Evolutionary conservation across 2,113 vertebrate species (phyloP), one percentile per base, ranked within the genome.

Genomic region (Rousettus leschenaultii): DNA sequence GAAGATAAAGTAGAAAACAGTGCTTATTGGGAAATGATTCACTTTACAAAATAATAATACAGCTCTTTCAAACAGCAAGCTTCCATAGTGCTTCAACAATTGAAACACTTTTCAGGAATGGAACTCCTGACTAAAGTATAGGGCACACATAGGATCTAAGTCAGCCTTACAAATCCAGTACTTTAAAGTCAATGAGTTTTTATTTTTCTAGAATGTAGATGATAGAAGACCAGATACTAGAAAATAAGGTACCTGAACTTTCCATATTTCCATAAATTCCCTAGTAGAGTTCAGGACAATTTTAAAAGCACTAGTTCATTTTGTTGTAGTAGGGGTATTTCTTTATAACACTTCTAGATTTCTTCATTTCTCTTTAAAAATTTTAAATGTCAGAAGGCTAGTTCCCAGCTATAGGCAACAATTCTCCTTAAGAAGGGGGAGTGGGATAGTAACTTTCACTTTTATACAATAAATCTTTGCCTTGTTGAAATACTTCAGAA

Each of bases 401-500:
- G 55, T 53, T 90, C 35, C 24, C 40, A 87, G 28, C 28, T 68
- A 3, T 70, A 73, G 48, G 24, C 66, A 70, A 1, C 82, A 63
- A 53, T 84, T 86, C 5, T 57, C 22, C 40, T 28, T 83, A 28
- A 74, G n/a, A 83, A 68, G 70, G 16, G 11, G 51, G 9, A 55
- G 12, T 73, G 24, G n/a, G 9, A 43, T 75, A 40, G 35, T 30
- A 71, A 86, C n/a, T 96, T 88, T 66, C 6, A 78, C 33, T 82
- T 93, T 89, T 73, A 73, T 26, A 63, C 24, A 86, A 26, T n/a
- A 3, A 55, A 59, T 75, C 19, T 55, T 89, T 97, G 61, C 53
- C 38, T 89, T 79, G 28, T 95, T 80, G 65, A 94, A 95, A 83
- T 92, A 30, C 80, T 96, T 91, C 53, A 82, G 48, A 88, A 95